These are phyloP conservation scores for Drosophila melanica DNA, from an alignment of 1,140 invertebrate species.

Conservation along the genomic window DNA sequence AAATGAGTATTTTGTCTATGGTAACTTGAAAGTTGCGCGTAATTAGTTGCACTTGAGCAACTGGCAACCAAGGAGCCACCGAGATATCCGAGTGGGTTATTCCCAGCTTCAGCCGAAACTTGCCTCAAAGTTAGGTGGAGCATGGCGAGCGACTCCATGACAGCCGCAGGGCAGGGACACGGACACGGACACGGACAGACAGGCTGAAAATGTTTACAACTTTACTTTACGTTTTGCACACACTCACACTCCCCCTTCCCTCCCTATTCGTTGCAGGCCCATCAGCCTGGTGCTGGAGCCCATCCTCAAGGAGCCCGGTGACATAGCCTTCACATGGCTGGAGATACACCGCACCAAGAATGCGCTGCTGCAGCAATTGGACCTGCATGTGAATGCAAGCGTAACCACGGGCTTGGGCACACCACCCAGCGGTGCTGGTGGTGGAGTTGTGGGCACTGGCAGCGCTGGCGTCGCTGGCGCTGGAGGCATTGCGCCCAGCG, in stretches of 20 bases:
- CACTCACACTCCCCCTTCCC: background rate
- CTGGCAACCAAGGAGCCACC: constrained; percentile 33
- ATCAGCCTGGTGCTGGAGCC: constrained; percentile 89
- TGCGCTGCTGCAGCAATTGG: constrained; percentile 87
- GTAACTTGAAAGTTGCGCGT: constrained; percentile 56
- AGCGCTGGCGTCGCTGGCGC: constrained; percentile 56
- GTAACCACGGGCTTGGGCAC: constrained; percentile 65
- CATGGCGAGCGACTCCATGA: constrained; percentile 42
- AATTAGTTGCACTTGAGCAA: constrained; percentile 73
- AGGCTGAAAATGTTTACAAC: constrained; percentile 52
- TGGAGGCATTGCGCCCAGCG: constrained; percentile 42
- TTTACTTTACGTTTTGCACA: constrained; percentile 19
- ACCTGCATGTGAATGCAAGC: constrained; percentile 84
- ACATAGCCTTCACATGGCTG: constrained; percentile 89
- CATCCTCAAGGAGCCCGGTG: constrained; percentile 88
- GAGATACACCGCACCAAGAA: constrained; percentile 89
- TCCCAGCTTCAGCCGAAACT: constrained; percentile 26
- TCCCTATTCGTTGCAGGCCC: constrained; percentile 57
- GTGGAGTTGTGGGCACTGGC: constrained; percentile 50
- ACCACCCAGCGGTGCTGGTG: constrained; percentile 28
- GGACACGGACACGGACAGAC: background rate
- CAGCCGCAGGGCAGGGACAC: constrained; percentile 20
- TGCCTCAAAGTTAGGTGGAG: constrained; percentile 61
- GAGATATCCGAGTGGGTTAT: constrained; percentile 37
- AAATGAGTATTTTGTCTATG: constrained; percentile 55